Evolutionary conservation across 2,888 invertebrate genomes (phyloP), one percentile per base, ranked within the genome.

Genomic region (Flexamia atlantica): DNA sequence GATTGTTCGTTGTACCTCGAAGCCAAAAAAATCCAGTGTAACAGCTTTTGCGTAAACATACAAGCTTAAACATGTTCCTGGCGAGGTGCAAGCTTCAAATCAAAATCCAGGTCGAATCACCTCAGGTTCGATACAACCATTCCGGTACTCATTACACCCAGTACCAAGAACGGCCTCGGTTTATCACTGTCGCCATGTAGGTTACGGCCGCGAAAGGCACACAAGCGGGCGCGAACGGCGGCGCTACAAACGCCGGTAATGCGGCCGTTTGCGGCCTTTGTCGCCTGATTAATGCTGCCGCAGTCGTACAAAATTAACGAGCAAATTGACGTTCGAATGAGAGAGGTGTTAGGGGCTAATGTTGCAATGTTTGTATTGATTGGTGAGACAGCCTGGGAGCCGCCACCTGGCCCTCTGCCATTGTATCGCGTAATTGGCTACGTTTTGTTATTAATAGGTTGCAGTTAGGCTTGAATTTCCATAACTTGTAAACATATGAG

Each of bases 281-380:
- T 70, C 9, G 0, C 9, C 40, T 76, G 76, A 76, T 76, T 76
- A 76, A 76, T 76, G 76, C 76, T 3, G 46, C 76, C 76, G 32
- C 72, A 76, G 50, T 42, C 42, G 76, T 50, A 76, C 76, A 76
- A 76, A 46, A 76, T 76, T 76, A 76, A 76, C 76, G 76, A 76
- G 76, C 76, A 76, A 76, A 76, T 76, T 76, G 76, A 76, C 76
- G 76, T 76, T 76, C 40, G 50, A 76, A 76, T 76, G 76, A 76
- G 72, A 32, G 46, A 46, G 46, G 76, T 50, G 76, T 76, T 76
- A 76, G 40, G 50, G 76, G 17, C 76, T 76, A 76, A 76, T 76
- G 72, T 42, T 72, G 72, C 72, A 72, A 72, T 40, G 72, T 72
- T 28, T 76, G 76, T 76, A 76, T 76, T 76, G 76, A 76, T 76